Evolutionary conservation across 2,888 invertebrate genomes (phyloP).

Genomic region (Dicranocentrus wangi): DNA sequence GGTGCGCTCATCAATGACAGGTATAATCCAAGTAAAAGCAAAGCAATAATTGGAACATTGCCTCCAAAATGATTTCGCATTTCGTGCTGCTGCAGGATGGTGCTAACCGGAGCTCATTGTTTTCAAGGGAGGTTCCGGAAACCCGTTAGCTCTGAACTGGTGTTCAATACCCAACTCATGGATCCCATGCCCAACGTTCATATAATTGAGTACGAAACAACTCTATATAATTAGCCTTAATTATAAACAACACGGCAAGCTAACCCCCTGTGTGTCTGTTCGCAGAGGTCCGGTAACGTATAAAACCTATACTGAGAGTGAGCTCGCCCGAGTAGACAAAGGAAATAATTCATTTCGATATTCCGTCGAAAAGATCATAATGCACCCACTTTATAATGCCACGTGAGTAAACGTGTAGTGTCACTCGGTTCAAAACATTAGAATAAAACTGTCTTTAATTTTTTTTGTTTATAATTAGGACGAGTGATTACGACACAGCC

Average conservation of each 20-base stretch:
- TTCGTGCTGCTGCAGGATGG: conserved; percentile 3
- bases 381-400: neutral
- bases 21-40: neutral
- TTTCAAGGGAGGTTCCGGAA: conserved; percentile 45
- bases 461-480: neutral
- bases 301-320: neutral
- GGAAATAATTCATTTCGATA: conserved; percentile 15
- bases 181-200: conserved; percentile 42
- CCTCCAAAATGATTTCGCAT: too few species aligned
- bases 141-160: conserved; percentile 26
- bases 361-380: neutral
- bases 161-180: conserved; percentile 41
- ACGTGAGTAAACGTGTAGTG: neutral
- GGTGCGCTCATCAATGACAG: conserved; percentile 52
- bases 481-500: conserved; percentile 23
- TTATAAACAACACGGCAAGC: neutral
- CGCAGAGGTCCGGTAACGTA: neutral
- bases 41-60: too few species aligned
- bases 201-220: conserved; percentile 43
- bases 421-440: neutral
- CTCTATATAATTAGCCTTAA: too few species aligned
- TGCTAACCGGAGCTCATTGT: conserved; percentile 44
- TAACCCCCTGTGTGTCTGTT: neutral
- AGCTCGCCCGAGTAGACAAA: neutral
- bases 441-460: neutral